Conservation (phyloP, 1,140 invertebrate species). For the Drosophila micromelanica region DNA sequence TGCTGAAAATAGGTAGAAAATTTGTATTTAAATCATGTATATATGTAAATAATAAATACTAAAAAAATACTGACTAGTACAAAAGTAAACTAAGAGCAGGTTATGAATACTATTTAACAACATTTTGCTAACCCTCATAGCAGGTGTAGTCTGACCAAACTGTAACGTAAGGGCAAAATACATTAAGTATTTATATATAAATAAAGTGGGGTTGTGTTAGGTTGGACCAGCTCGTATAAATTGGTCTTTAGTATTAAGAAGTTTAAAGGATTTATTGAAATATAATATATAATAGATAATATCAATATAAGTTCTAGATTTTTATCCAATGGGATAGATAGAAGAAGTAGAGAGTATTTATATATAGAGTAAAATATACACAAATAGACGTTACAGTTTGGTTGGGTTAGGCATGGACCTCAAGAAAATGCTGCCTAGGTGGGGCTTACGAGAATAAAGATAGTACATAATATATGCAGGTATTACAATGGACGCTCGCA, state of each 20-base stretch:
- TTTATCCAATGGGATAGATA: neutral
- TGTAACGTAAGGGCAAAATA: slow-evolving; percentile 16
- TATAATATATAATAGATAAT: neutral
- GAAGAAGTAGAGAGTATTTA: neutral
- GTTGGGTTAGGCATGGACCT: slow-evolving; percentile 23
- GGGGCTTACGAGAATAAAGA: slow-evolving; percentile 6
- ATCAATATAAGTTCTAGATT: neutral
- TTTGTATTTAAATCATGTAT: slow-evolving; percentile 71
- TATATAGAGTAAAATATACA: neutral
- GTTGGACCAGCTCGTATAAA: neutral
- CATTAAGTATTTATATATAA: neutral
- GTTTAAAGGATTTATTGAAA: no score
- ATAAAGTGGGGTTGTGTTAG: neutral
- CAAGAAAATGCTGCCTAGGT: slow-evolving; percentile 44
- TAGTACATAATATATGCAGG: slow-evolving; percentile 1
- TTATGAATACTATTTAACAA: slow-evolving; percentile 19
- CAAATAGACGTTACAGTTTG: slow-evolving; percentile 25
- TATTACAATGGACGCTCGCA: no score
- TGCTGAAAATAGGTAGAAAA: slow-evolving; percentile 83
- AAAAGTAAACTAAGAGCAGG: slow-evolving; percentile 39
- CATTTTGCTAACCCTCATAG: neutral
- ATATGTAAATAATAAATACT: slow-evolving; percentile 53
- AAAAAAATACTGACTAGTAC: slow-evolving; percentile 49
- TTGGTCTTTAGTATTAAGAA: neutral
- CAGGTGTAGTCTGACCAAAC: slow-evolving; percentile 15